Evolutionary conservation across 2,888 invertebrate genomes (phyloP).

Genomic region (Aporophyla nigra): DNA sequence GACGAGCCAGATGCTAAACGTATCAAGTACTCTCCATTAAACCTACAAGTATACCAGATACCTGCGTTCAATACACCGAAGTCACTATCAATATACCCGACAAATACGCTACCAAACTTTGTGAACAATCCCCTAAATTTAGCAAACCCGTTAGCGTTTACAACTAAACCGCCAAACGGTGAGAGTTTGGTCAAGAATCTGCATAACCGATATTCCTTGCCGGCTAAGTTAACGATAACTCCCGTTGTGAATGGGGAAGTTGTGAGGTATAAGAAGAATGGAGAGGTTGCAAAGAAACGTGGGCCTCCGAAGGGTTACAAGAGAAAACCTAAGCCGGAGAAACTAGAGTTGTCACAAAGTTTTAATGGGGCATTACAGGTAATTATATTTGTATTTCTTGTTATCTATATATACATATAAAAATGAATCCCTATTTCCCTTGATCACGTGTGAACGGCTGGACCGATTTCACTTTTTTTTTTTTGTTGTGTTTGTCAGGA

Average conservation of each 20-base stretch:
- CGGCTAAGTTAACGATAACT: conserved; percentile 84
- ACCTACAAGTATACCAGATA: conserved; percentile 87
- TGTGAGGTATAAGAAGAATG: conserved; percentile 87
- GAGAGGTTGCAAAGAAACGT: conserved; percentile 86
- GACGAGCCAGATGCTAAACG: conserved; percentile 84
- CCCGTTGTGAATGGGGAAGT: conserved; percentile 81
- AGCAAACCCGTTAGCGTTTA: conserved; percentile 83
- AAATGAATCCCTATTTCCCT: no score
- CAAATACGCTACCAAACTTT: conserved; percentile 81
- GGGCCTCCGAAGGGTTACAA: conserved; percentile 88
- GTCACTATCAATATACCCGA: conserved; percentile 81
- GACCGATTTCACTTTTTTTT: no score
- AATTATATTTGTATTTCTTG: neutral
- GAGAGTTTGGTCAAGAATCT: conserved; percentile 82
- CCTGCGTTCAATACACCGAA: conserved; percentile 84
- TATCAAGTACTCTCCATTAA: conserved; percentile 81
- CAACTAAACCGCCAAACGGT: conserved; percentile 73
- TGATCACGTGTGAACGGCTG: no score
- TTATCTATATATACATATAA: no score
- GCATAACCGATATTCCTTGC: conserved; percentile 83
- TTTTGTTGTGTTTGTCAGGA: no score
- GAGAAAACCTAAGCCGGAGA: conserved; percentile 84
- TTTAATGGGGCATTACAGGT: conserved; percentile 81
- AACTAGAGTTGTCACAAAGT: conserved; percentile 80
- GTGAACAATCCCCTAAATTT: conserved; percentile 87